These are phyloP conservation scores for Dicaeum eximium DNA, from an alignment of 2,113 vertebrate species.

Conservation along the genomic window DNA sequence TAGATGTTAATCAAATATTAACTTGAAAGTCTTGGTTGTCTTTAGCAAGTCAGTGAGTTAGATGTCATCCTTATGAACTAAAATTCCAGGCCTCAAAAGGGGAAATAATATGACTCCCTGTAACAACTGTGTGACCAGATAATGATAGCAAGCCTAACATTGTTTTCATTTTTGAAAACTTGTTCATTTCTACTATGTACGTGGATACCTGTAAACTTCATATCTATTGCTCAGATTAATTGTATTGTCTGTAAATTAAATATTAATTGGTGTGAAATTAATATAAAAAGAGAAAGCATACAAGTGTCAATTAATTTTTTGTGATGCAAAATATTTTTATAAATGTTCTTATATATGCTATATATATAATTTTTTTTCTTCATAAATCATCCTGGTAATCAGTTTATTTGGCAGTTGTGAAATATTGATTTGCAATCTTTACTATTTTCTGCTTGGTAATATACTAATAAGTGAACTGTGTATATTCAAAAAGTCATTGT, in stretches of 20 bases:
- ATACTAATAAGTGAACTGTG: not conserved
- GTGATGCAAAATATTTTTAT: not conserved
- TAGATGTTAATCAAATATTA: not conserved
- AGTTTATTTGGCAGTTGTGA: not conserved
- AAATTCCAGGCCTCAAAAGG: not conserved
- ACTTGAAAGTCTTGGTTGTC: not conserved
- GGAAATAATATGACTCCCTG: not conserved
- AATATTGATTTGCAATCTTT: not conserved
- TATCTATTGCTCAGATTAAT: not conserved
- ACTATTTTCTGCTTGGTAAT: not conserved
- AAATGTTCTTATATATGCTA: not conserved
- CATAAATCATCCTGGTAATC: not conserved
- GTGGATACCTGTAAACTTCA: not conserved
- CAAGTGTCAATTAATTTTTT: accelerated
- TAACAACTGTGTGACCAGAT: not conserved
- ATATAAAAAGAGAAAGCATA: not conserved
- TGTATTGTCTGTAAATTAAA: not conserved
- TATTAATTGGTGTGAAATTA: not conserved
- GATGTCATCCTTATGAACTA: not conserved
- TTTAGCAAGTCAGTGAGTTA: not conserved
- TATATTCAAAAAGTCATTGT: not conserved
- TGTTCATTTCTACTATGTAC: not conserved
- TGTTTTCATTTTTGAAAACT: not conserved
- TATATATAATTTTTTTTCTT: not conserved
- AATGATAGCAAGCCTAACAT: not conserved